Evolutionary conservation across 2,888 invertebrate genomes (phyloP).

Genomic region (Eupelmus urozonus): DNA sequence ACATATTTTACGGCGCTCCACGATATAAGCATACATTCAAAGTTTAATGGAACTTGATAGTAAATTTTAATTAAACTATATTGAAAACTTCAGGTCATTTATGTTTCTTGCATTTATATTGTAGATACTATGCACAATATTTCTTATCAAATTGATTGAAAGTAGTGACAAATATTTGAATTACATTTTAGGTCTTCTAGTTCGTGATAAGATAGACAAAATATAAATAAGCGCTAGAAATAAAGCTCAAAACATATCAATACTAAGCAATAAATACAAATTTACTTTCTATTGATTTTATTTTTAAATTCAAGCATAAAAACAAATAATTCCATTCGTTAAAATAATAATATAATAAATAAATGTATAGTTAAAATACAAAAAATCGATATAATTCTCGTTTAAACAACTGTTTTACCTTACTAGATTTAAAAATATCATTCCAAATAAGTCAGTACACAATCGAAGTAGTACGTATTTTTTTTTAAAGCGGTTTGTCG

Average conservation of each 20-base stretch:
- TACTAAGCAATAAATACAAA: too few species aligned
- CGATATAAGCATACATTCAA: too few species aligned
- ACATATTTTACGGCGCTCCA: too few species aligned
- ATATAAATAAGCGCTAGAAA: slow-evolving; percentile 27
- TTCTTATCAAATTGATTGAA: slow-evolving; percentile 16
- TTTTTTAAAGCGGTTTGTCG: too few species aligned
- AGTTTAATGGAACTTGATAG: background rate
- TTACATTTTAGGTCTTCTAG: slow-evolving; percentile 7
- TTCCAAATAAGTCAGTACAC: background rate
- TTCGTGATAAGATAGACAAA: slow-evolving; percentile 39
- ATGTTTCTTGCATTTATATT: background rate
- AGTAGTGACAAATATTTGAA: slow-evolving; percentile 3
- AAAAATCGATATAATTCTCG: background rate
- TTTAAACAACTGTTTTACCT: background rate
- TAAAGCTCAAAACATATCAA: too few species aligned
- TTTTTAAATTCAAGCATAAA: too few species aligned
- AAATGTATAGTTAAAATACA: background rate
- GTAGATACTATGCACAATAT: background rate
- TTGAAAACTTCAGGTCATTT: background rate
- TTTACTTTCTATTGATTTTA: too few species aligned
- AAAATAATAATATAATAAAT: background rate
- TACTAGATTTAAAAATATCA: background rate
- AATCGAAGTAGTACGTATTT: too few species aligned
- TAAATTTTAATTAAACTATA: background rate
- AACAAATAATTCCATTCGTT: too few species aligned